phyloP scores from a whole-genome alignment of 2,888 invertebrate genomes.

The Listrodromus nycthemerus region DNA sequence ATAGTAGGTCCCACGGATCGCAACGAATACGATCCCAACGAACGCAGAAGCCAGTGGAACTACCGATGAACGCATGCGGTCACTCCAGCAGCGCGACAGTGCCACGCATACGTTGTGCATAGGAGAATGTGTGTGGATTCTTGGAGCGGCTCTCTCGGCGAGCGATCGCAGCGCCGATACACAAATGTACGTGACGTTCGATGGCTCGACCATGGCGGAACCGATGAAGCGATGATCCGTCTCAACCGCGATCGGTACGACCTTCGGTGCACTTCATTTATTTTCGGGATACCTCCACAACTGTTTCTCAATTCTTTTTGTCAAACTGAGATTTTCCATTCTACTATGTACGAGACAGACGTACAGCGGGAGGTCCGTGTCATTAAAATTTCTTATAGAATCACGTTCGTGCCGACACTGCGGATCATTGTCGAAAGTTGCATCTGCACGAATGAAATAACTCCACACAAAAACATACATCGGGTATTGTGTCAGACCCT shows the following conservation, averaged over 20 bases:
- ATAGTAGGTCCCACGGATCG: conserved; percentile 37
- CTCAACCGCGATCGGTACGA: conserved; percentile 4
- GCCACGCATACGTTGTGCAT: background rate
- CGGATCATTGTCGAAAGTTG: background rate
- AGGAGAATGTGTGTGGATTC: background rate
- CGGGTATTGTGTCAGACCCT: background rate
- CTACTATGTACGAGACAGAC: background rate
- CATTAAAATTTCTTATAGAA: background rate
- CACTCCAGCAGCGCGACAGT: background rate
- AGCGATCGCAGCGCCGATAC: background rate
- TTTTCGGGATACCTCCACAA: background rate
- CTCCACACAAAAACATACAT: background rate
- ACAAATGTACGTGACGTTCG: conserved; percentile 54
- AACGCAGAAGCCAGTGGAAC: conserved; percentile 11
- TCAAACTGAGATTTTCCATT: background rate
- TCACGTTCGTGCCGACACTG: background rate
- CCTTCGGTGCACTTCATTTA: background rate
- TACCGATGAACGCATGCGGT: conserved; percentile 29
- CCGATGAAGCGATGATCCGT: conserved; percentile 46
- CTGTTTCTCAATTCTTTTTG: background rate
- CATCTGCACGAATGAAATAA: background rate
- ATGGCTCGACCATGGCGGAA: conserved; percentile 50
- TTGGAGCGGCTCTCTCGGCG: background rate
- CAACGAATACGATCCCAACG: conserved; percentile 20
- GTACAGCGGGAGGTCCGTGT: background rate